Evolutionary conservation across 2,797 vertebrate species (phyloP), one percentile per base, ranked within the genome.

Genomic region (Neostethus bicornis): DNA sequence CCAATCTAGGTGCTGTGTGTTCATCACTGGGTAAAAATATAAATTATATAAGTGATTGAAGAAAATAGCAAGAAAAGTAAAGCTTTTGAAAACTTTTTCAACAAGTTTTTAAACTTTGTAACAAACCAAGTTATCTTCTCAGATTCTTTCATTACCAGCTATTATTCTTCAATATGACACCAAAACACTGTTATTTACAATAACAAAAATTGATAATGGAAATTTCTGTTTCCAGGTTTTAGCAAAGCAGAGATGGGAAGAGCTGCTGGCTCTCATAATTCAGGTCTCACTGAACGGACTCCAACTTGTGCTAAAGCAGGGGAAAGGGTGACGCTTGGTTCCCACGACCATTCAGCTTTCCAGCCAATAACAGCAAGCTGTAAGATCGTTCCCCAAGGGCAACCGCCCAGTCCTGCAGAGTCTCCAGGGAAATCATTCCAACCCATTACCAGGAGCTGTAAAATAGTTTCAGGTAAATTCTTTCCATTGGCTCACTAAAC

Each of bases 381-480:
- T 83, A 99, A 99, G 90, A 98, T 99, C 75, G 90, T 96, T 56
- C 93, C 97, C 7, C 96, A 96, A 74, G 92, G 92, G 65, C 95
- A 95, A 84, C 87, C 91, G 42, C 93, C 95, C n/a, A 96, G 92
- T 81, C 95, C 95, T 5, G 87, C 92, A 0, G 96, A 98, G 77
- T 98, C 97, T 48, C 97, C 97, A 1, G 95, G 97, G 78, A 99
- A 98, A 66, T 96, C 95, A 7, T 99, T 99, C 83, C 96, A 99
- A 74, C 97, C 97, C 32, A 98, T 99, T 87, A 99, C 97, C 48
- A 97, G 97, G 96, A 99, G 97, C 92, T 99, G 97, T 89, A 99
- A 99, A 90, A 99, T 99, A 53, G 96, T 99, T 77, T 99, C 97
- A 92, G 97, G 97, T 99, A 92, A 77, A 5, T 55, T 35, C 68